phyloP scores from a whole-genome alignment of 1,140 invertebrate genomes.

The Eufriesea mexicana region DNA sequence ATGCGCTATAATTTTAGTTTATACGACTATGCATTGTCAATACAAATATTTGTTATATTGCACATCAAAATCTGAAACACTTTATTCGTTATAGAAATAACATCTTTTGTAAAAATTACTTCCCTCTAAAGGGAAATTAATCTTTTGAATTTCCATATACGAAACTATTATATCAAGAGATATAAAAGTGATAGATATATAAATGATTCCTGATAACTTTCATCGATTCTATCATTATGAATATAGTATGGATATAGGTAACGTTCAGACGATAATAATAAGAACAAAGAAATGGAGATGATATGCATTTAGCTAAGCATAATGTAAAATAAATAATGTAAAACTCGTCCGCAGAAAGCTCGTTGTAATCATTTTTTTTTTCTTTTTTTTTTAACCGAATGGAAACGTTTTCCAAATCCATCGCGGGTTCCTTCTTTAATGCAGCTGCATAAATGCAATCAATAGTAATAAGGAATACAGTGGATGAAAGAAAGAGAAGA shows the following conservation, averaged over 20 bases:
- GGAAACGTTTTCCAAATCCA: not conserved
- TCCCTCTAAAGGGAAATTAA: not conserved
- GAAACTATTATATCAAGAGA: no score
- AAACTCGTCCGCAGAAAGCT: not conserved
- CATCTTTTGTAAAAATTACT: not conserved
- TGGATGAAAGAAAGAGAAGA: not conserved
- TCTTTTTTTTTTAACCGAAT: not conserved
- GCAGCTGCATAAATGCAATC: not conserved
- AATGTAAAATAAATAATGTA: not conserved
- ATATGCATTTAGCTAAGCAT: not conserved
- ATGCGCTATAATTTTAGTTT: no score
- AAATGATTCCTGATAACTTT: not conserved
- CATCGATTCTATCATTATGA: conserved; percentile 10
- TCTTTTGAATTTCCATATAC: not conserved
- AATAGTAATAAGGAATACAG: not conserved
- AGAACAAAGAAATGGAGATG: not conserved
- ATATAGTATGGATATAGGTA: conserved; percentile 10
- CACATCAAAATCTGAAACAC: not conserved
- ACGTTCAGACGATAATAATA: not conserved
- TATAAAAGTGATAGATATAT: not conserved
- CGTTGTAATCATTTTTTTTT: not conserved
- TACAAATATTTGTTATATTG: no score
- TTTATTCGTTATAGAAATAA: not conserved
- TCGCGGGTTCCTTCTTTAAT: not conserved
- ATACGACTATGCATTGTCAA: no score